phyloP scores from a whole-genome alignment of 2,888 invertebrate genomes.

The Lomographa bimaculata region DNA sequence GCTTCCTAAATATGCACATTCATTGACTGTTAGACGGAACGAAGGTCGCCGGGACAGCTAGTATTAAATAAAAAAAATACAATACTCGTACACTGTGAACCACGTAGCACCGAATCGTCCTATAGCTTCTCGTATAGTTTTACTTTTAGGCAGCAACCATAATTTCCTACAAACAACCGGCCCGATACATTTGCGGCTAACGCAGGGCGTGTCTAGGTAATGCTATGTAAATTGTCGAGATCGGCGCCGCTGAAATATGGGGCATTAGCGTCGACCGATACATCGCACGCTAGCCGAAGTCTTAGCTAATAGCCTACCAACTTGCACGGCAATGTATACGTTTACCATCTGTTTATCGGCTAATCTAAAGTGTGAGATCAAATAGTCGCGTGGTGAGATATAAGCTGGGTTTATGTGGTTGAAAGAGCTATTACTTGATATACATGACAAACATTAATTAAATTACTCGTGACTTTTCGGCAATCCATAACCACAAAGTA shows the following conservation, averaged over 20 bases:
- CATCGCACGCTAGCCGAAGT: constrained; percentile 24
- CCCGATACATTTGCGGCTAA: constrained; percentile 9
- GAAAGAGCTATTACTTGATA: too few relatives aligned
- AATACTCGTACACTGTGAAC: too few relatives aligned
- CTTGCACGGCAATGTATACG: constrained; percentile 2
- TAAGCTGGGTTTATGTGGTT: too few relatives aligned
- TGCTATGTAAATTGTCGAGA: constrained; percentile 30
- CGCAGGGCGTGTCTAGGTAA: constrained; percentile 19
- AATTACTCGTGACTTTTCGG: too few relatives aligned
- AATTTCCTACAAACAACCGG: constrained; percentile 6
- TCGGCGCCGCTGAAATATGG: constrained; percentile 25
- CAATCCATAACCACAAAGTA: too few relatives aligned
- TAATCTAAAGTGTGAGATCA: background rate
- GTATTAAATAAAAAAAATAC: too few relatives aligned
- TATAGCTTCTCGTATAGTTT: too few relatives aligned
- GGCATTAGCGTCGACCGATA: constrained; percentile 26
- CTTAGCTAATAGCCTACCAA: constrained; percentile 8
- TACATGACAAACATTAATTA: too few relatives aligned
- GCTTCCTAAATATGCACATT: too few relatives aligned
- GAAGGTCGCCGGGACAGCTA: too few relatives aligned
- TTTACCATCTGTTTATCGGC: constrained; percentile 5
- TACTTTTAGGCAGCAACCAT: constrained; percentile 13
- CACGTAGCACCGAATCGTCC: too few relatives aligned
- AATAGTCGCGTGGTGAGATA: background rate
- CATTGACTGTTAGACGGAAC: too few relatives aligned